These are phyloP conservation scores for Melanostigma gelatinosum DNA, from an alignment of 2,113 vertebrate species.

Conservation along the genomic window DNA sequence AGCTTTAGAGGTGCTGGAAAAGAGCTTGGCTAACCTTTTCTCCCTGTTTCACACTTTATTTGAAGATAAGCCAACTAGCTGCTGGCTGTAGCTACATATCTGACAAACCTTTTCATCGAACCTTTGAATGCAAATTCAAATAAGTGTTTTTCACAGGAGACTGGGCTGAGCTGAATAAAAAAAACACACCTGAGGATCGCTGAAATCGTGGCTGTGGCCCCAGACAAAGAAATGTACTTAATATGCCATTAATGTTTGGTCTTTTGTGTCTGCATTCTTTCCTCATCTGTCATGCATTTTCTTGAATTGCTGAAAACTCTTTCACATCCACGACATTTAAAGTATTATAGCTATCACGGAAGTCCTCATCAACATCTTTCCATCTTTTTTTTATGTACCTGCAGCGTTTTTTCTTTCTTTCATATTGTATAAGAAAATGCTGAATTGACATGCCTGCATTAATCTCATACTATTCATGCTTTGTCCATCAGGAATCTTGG, in stretches of 20 bases:
- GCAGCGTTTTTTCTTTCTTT: neutral
- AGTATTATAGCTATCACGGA: constrained; percentile 35
- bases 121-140: neutral
- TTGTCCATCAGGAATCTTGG: neutral
- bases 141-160: constrained; percentile 2
- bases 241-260: constrained; percentile 56
- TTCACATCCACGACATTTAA: constrained; percentile 10
- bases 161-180: constrained; percentile 10
- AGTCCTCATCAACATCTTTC: constrained; percentile 16
- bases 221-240: constrained; percentile 64
- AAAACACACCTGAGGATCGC: constrained; percentile 42
- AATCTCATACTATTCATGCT: neutral
- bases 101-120: neutral
- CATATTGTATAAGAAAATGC: neutral
- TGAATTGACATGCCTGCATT: neutral
- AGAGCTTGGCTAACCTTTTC: neutral
- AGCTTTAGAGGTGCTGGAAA: neutral
- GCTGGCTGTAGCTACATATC: neutral
- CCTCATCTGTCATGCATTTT: constrained; percentile 64
- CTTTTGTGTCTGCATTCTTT: constrained; percentile 71
- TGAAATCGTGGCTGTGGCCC: constrained; percentile 66
- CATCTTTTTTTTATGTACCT: neutral
- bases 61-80: neutral
- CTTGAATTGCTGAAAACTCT: constrained; percentile 26
- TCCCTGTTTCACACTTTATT: neutral